Evolutionary conservation across 2,797 vertebrate species (phyloP).

Genomic region (Nothura maculosa): DNA sequence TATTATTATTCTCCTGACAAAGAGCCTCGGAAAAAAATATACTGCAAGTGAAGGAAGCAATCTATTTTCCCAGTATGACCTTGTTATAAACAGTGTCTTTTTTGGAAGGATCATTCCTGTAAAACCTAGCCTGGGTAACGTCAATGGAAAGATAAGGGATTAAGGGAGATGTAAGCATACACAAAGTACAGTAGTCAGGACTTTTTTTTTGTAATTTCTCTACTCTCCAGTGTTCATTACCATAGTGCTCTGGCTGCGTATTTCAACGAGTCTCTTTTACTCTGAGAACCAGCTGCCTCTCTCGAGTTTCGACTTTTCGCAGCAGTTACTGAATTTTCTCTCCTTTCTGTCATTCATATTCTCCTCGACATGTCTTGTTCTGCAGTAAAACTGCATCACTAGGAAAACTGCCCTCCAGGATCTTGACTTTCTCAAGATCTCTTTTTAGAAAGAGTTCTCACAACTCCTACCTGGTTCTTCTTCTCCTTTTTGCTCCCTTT

Average conservation of each 20-base stretch:
- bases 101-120: not conserved
- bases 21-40: not conserved
- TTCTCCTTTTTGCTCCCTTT: not conserved
- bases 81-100: not conserved
- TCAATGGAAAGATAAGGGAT: not conserved
- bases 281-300: not conserved
- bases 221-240: not conserved
- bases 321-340: not conserved
- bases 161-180: fast-evolving
- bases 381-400: not conserved
- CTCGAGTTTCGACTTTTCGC: not conserved
- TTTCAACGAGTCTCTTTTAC: not conserved
- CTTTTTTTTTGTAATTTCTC: not conserved
- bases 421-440: not conserved
- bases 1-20: not conserved
- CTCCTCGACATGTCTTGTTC: not conserved
- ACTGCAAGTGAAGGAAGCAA: not conserved
- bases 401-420: not conserved
- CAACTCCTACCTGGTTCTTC: not conserved
- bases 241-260: not conserved
- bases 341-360: not conserved
- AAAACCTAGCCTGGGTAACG: not conserved
- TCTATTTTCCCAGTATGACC: not conserved
- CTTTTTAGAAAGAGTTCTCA: not conserved
- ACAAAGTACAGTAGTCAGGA: not conserved